phyloP scores from a whole-genome alignment of 1,140 invertebrate species.

The Heliconius eleuchia region DNA sequence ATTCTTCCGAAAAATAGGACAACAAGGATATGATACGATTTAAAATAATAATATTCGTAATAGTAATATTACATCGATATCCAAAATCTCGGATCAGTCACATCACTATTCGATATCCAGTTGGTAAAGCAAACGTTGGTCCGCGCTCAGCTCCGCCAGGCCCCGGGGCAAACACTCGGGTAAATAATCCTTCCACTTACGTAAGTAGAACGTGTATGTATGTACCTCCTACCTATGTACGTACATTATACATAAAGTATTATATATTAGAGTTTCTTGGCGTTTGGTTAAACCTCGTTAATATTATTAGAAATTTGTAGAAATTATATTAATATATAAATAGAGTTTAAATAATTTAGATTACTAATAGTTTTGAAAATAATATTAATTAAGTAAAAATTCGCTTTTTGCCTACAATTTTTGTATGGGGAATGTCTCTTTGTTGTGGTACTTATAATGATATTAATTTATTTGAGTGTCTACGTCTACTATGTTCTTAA shows the following conservation, averaged over 20 bases:
- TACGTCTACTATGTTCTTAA: too few relatives aligned
- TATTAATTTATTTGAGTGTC: too few relatives aligned
- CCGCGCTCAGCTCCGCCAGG: conserved; percentile 51
- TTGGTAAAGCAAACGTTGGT: conserved; percentile 75
- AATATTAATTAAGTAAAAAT: too few relatives aligned
- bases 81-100: not conserved
- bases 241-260: not conserved
- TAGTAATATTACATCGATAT: conserved; percentile 12
- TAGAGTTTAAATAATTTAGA: too few relatives aligned
- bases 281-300: not conserved
- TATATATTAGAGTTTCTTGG: not conserved
- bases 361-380: too few relatives aligned
- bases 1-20: too few relatives aligned
- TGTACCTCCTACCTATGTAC: not conserved
- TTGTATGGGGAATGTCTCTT: too few relatives aligned
- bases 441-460: too few relatives aligned
- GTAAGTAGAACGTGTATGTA: conserved; percentile 26
- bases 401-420: too few relatives aligned
- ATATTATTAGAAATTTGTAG: not conserved
- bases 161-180: conserved; percentile 58
- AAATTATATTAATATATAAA: not conserved
- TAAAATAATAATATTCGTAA: not conserved
- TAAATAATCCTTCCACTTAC: conserved; percentile 42
- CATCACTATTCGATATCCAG: conserved; percentile 67
- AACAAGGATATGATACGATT: too few relatives aligned